Percentiles rank a stretch among this genome's conserved stretches.
These are phyloP conservation scores for Tetragnatha versicolor DNA, from an alignment of 1,140 invertebrate genomes.

Conservation along the genomic window DNA sequence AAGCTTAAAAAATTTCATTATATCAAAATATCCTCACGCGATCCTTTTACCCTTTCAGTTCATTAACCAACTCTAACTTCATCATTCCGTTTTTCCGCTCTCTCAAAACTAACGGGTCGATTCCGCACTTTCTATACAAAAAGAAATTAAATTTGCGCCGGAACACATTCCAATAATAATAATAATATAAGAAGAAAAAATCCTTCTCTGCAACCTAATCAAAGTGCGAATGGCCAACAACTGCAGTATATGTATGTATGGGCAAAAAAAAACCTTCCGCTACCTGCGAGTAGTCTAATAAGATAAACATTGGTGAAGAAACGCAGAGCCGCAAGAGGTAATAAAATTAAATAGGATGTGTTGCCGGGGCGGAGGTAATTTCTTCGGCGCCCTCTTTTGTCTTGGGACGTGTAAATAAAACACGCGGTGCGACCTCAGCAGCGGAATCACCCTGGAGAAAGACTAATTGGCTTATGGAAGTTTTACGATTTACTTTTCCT, in stretches of 20 bases:
- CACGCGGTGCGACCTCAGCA: not conserved
- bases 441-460: not conserved
- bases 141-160: too few species aligned
- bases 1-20: too few species aligned
- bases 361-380: not conserved
- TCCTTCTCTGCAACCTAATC: too few species aligned
- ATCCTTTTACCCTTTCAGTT: too few species aligned
- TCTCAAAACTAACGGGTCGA: too few species aligned
- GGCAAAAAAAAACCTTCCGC: not conserved
- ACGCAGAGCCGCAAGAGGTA: not conserved
- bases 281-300: conserved; percentile 2
- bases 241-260: not conserved
- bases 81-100: too few species aligned
- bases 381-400: not conserved
- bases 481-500: not conserved
- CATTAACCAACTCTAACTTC: too few species aligned
- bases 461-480: conserved; percentile 23
- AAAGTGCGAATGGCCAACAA: too few species aligned
- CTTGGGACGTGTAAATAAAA: not conserved
- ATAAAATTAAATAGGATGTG: conserved; percentile 20
- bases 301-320: conserved; percentile 4
- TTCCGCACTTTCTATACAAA: too few species aligned
- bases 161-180: too few species aligned
- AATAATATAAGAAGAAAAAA: too few species aligned
- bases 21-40: too few species aligned